phyloP scores from a whole-genome alignment of 2,797 vertebrate species.

The Mastacembelus armatus region DNA sequence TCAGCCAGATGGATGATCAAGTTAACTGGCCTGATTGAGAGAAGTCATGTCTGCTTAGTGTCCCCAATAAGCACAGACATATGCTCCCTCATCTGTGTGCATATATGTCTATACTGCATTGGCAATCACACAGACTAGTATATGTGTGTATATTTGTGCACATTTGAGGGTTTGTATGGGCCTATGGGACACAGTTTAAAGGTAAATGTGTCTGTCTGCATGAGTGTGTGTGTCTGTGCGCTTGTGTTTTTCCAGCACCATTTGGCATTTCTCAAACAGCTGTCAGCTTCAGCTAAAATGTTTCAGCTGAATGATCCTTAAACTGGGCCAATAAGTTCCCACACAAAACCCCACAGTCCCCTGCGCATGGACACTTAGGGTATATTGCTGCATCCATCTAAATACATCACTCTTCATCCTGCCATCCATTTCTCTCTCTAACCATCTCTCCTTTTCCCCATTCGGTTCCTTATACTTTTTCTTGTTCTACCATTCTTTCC shows the following conservation, averaged over 20 bases:
- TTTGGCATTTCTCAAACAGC: conserved; percentile 68
- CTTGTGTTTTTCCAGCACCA: conserved; percentile 43
- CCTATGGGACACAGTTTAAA: neutral
- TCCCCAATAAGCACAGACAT: conserved; percentile 58
- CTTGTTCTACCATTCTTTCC: neutral
- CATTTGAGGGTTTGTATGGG: neutral
- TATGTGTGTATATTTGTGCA: conserved; percentile 6
- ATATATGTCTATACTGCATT: conserved; percentile 9
- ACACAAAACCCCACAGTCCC: conserved; percentile 55
- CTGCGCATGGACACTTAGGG: conserved; percentile 48
- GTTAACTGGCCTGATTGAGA: conserved; percentile 60
- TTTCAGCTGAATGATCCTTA: conserved; percentile 75
- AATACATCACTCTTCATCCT: conserved; percentile 47
- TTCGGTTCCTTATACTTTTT: neutral
- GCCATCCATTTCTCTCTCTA: conserved; percentile 45
- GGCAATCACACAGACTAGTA: conserved; percentile 12
- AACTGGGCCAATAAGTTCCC: conserved; percentile 73
- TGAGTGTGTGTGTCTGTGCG: neutral
- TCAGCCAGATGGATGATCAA: conserved; percentile 62
- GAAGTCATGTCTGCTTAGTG: conserved; percentile 62
- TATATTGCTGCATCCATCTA: conserved; percentile 55
- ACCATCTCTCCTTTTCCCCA: neutral
- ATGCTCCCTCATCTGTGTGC: conserved; percentile 49
- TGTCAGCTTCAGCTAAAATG: conserved; percentile 69
- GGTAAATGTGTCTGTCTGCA: neutral